Base-by-base conservation (phyloP, 2,888 invertebrate genomes). In the Cryptosula pallasiana region DNA sequence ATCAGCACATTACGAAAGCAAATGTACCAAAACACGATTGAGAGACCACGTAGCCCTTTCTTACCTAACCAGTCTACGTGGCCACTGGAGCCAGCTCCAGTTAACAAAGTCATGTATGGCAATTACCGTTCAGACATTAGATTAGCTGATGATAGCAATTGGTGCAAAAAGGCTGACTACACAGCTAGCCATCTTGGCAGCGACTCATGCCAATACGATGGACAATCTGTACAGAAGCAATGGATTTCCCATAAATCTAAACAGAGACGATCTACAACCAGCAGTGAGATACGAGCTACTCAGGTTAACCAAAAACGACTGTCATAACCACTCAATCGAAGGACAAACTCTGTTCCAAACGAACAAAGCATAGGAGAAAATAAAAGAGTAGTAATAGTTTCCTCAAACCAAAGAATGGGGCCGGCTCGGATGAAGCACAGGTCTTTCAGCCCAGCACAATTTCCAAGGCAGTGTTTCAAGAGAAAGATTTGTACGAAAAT, bases 31-130 rank as follows among this genome's bases (percentile, higher is more conserved):
- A 20, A 5, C 9, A 20, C 45, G 20, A 45, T 20, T 45, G 45
- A 5, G 5, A 45, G 45, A 45, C 45, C 45, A 5, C 9, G 20
- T 45, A 45, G 45, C 9, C 63, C 63, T 13, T 29, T 63, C 5
- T 25, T 63, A 63, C 63, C 63, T 2, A 27, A 63, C 32, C 27
- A 29, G 9, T 63, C 63, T 9, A 13, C 29, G 5, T 63, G 63
- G 63, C 63, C 63, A 2, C 5, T 32, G 32, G 63, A 63, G 32
- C 63, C 63, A 32, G 63, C 2, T 3, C 32, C 63, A 2, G n/a
- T 63, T 13, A 63, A 63, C 63, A 63, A 63, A n/a, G 63, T 63
- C 29, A 63, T 63, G 63, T 25, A 25, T 63, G 63, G 63, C 32
- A 27, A 32, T 13, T 32, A 27, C n/a, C 20, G 27, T 34, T 63